phyloP scores from a whole-genome alignment of 2,797 vertebrate genomes.

The Cynodonichthys magdalenae region DNA sequence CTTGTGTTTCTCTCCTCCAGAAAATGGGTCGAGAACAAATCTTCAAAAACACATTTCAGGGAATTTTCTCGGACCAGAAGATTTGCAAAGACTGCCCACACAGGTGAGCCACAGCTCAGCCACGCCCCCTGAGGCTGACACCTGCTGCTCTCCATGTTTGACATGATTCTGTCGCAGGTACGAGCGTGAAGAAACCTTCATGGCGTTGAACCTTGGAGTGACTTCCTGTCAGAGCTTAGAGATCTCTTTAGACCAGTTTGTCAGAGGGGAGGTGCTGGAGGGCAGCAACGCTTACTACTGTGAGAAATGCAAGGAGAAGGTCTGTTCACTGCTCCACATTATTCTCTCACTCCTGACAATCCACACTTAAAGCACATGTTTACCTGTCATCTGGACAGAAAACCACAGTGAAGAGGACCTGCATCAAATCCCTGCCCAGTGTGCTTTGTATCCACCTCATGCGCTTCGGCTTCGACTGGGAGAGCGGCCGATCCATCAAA shows the following conservation, averaged over 20 bases:
- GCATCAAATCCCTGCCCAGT: slow-evolving; percentile 94
- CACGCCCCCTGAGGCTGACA: neutral
- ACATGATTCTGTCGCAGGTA: slow-evolving; percentile 78
- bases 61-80: slow-evolving; percentile 99
- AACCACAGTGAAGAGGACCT: slow-evolving; percentile 97
- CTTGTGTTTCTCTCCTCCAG: slow-evolving; percentile 66
- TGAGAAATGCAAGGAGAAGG: slow-evolving; percentile 99
- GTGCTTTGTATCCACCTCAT: slow-evolving; percentile 97
- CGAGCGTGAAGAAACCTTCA: slow-evolving; percentile 97
- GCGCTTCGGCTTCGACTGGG: slow-evolving; percentile 99
- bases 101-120: slow-evolving; percentile 77
- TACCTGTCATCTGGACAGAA: slow-evolving; percentile 77
- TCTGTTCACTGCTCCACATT: slow-evolving; percentile 48
- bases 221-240: slow-evolving; percentile 98
- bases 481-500: slow-evolving; percentile 98
- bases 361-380: neutral
- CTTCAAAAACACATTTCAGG: slow-evolving; percentile 99
- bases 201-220: slow-evolving; percentile 97
- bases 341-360: too few relatives aligned
- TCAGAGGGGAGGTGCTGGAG: slow-evolving; percentile 96
- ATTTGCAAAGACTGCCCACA: slow-evolving; percentile 99
- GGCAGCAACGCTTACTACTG: slow-evolving; percentile 99
- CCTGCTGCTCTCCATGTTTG: neutral
- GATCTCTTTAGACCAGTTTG: slow-evolving; percentile 98
- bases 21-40: slow-evolving; percentile 99